Base-by-base conservation (phyloP, 2,113 vertebrate species). In the Datnioides undecimradiatus region DNA sequence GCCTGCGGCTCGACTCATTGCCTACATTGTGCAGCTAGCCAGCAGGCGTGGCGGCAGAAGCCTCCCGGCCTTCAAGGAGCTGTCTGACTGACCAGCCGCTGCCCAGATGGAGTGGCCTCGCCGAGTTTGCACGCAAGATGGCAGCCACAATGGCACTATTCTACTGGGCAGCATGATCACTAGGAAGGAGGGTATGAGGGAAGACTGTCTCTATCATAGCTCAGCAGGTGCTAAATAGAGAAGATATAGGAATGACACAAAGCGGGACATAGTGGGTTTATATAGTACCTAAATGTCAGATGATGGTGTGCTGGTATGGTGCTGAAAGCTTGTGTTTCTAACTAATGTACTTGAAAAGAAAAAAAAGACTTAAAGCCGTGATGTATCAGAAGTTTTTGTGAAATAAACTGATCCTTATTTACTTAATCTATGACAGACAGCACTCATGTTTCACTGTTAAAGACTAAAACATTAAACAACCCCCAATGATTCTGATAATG, bases 141-240 rank as follows among this genome's bases (percentile, higher is more conserved):
- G 75, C 74, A 64, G 79, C 66, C 75, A 91, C 91, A 94, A 93
- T 86, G 82, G 40, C 55, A 52, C 76, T 73, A 88, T 90, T 94
- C 90, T 93, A 74, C 81, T 73, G 70, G 57, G 71, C 46, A 40
- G 62, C 57, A 23, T 59, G 85, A 67, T 69, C 23, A 43, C 66
- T 34, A 25, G 33, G 66, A 70, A 40, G 60, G 51, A 40, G 75
- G 64, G n/a, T 25, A 13, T 13, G 66, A 58, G 2, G 40, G 31
- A n/a, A n/a, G 29, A 54, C 0, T 49, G 38, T 8, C 25, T 48
- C 11, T 8, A 63, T 74, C 74, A 51, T 49, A 72, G 64, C 63
- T 62, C 59, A 70, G 73, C 71, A 73, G 79, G 80, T 72, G 80
- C 58, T 63, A 17, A 51, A 33, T 43, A 36, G 62, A 68, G 34